A percentile compares a stretch with the other conserved stretches of the same genome.
phyloP scores from a whole-genome alignment of 2,888 invertebrate genomes.

The Acheta domesticus region DNA sequence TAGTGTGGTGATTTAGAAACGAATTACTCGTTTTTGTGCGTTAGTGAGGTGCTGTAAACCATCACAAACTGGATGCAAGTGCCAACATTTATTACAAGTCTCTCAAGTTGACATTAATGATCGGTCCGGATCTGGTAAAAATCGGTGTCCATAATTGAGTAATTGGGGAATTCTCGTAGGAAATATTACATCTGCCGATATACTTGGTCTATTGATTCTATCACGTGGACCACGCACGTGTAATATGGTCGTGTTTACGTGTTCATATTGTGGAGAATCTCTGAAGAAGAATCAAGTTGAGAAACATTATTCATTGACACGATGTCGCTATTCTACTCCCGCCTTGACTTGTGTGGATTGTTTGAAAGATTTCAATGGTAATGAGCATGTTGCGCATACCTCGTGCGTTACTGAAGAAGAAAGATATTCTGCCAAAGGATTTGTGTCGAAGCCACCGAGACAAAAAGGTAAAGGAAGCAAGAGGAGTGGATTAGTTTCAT shows the following conservation, averaged over 20 bases:
- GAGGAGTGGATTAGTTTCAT: constrained; percentile 78
- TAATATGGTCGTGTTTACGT: neutral
- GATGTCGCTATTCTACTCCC: constrained; percentile 59
- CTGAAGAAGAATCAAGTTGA: constrained; percentile 88
- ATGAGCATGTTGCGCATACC: constrained; percentile 72
- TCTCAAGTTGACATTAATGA: no score
- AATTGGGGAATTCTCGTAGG: no score
- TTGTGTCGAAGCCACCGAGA: constrained; percentile 61
- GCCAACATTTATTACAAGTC: no score
- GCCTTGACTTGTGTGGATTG: constrained; percentile 90
- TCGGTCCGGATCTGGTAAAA: no score
- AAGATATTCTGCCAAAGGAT: constrained; percentile 82
- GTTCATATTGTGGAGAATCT: constrained; percentile 80
- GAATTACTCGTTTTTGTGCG: no score
- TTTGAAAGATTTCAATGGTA: constrained; percentile 80
- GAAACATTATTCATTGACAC: constrained; percentile 75
- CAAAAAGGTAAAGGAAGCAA: constrained; percentile 85
- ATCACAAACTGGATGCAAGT: no score
- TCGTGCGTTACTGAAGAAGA: constrained; percentile 84
- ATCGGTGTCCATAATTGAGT: no score
- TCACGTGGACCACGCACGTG: neutral
- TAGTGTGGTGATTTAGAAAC: no score
- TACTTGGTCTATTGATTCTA: neutral
- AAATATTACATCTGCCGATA: no score
- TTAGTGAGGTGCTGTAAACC: no score